A percentile compares a stretch with the other conserved stretches of the same genome.
These are phyloP conservation scores for Plectus sambesii DNA, from an alignment of 1,140 invertebrate species.

Conservation along the genomic window DNA sequence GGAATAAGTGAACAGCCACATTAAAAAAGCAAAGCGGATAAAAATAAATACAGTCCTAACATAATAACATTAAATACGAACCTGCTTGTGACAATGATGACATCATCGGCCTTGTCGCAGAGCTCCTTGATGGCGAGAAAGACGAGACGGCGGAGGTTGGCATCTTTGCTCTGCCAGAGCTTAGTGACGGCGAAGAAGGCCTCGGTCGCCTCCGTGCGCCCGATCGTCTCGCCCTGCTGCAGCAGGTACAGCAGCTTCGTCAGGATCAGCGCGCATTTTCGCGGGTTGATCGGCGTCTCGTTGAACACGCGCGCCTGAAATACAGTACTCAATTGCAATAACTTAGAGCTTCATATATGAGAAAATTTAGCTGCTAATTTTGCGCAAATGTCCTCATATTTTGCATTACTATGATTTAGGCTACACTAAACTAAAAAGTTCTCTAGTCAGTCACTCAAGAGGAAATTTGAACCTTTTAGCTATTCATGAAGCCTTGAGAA, in stretches of 20 bases:
- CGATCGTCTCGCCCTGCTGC: slow-evolving; percentile 78
- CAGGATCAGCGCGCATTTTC: slow-evolving; percentile 87
- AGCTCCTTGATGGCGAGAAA: slow-evolving; percentile 96
- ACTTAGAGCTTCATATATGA: no score
- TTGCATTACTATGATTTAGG: no score
- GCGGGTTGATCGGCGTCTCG: slow-evolving; percentile 86
- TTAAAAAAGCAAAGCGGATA: neutral
- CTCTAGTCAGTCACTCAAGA: no score
- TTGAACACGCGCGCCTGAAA: slow-evolving; percentile 73
- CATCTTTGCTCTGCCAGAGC: slow-evolving; percentile 91
- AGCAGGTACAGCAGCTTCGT: slow-evolving; percentile 91
- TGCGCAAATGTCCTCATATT: no score
- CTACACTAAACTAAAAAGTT: no score
- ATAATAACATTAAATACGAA: slow-evolving; percentile 18
- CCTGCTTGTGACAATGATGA: slow-evolving; percentile 84
- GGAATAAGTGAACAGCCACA: no score
- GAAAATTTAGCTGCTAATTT: no score
- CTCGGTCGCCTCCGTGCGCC: slow-evolving; percentile 87
- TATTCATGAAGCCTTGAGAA: no score
- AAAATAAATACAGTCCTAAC: no score
- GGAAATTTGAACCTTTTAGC: no score
- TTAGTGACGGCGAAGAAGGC: slow-evolving; percentile 99
- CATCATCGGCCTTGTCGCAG: slow-evolving; percentile 85
- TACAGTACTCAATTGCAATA: slow-evolving; percentile 22
- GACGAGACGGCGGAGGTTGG: slow-evolving; percentile 75